These are phyloP conservation scores for Illadopsis cleaveri DNA, from an alignment of 2,113 vertebrate species.

Conservation along the genomic window DNA sequence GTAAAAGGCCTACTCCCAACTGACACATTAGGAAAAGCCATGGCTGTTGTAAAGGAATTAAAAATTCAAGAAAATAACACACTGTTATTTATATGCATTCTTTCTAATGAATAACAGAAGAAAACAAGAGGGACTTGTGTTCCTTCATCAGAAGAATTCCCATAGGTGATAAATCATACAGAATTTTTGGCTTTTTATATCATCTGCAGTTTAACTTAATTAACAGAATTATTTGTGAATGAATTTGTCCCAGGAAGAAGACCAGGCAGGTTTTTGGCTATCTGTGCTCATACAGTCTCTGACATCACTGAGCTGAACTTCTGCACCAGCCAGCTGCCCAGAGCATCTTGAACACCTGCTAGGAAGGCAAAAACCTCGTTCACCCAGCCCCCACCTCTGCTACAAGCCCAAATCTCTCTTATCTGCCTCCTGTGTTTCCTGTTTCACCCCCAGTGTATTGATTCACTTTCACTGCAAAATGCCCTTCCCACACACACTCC, in stretches of 20 bases:
- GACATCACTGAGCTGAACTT: background rate
- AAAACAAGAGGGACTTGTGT: background rate
- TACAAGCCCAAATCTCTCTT: background rate
- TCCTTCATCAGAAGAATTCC: background rate
- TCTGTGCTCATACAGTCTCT: background rate
- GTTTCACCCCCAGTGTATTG: background rate
- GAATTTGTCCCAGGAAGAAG: background rate
- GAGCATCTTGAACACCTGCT: background rate
- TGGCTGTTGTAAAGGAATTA: background rate
- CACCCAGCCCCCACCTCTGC: background rate
- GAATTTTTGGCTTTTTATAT: background rate
- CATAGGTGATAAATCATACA: constrained; percentile 5
- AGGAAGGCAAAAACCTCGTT: background rate
- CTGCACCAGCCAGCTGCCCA: background rate
- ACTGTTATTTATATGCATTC: background rate
- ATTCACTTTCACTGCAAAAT: background rate
- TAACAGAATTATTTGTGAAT: background rate
- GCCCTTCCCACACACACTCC: background rate
- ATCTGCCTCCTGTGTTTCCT: background rate
- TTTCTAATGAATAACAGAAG: background rate
- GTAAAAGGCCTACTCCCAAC: background rate
- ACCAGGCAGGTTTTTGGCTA: background rate
- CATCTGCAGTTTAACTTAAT: background rate
- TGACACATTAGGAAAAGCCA: background rate
- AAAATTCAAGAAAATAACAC: background rate